These are phyloP conservation scores for Cheilosia grossa DNA, from an alignment of 2,888 invertebrate genomes.

Conservation along the genomic window DNA sequence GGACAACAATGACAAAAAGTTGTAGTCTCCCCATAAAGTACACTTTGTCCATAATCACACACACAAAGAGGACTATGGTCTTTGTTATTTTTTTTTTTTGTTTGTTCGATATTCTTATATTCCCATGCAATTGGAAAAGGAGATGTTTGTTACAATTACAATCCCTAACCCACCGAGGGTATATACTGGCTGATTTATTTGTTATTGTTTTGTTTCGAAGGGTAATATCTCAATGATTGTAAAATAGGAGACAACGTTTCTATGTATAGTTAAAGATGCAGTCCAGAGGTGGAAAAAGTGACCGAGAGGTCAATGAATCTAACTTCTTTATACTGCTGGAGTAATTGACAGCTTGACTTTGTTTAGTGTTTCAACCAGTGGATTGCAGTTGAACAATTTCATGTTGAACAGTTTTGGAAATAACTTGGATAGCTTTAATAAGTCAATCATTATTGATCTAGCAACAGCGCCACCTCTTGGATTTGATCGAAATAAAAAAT, in stretches of 20 bases:
- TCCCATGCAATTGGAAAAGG: constrained; percentile 12
- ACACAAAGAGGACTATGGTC: neutral
- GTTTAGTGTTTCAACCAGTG: no score
- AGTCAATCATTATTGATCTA: no score
- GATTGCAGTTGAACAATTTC: no score
- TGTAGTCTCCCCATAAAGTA: constrained; percentile 11
- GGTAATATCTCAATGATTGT: neutral
- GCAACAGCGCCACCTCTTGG: no score
- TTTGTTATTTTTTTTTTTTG: neutral
- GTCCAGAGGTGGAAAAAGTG: neutral
- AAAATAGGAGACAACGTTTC: neutral
- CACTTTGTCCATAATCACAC: neutral
- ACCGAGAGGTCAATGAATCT: no score
- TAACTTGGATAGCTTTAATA: no score
- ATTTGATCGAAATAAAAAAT: no score
- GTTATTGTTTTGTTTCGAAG: constrained; percentile 1
- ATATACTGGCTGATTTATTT: constrained; percentile 10
- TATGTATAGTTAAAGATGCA: neutral
- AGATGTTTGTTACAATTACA: constrained; percentile 17
- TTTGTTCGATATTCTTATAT: constrained; percentile 7
- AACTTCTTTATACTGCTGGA: no score
- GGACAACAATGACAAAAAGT: constrained; percentile 42
- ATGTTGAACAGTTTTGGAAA: no score
- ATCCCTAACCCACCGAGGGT: neutral
- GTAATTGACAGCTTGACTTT: no score